Evolutionary conservation across 2,888 invertebrate genomes (phyloP).

Genomic region (Brachynemurus nebulosus): DNA sequence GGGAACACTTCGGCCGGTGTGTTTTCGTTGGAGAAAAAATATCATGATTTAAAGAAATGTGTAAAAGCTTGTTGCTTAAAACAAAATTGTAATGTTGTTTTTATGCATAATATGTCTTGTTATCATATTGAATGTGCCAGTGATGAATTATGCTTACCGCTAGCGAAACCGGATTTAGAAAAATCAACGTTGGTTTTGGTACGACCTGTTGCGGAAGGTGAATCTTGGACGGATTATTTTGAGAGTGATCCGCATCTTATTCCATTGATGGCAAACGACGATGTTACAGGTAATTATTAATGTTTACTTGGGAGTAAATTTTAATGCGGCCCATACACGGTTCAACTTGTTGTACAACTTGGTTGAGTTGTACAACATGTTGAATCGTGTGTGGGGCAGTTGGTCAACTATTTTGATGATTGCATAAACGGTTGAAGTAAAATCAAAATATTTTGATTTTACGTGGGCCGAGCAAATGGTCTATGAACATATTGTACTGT

Average conservation of each 20-base stretch:
- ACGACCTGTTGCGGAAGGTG: constrained; percentile 48
- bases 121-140: constrained; percentile 61
- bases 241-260: neutral
- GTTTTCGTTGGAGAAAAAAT: constrained; percentile 40
- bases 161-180: constrained; percentile 41
- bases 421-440: too few species aligned
- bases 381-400: too few species aligned
- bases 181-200: constrained; percentile 51
- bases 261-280: too few species aligned
- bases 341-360: too few species aligned
- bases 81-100: constrained; percentile 60
- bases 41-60: constrained; percentile 45
- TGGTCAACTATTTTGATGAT: too few species aligned
- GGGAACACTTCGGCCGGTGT: constrained; percentile 30
- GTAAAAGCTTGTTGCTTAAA: constrained; percentile 51
- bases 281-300: too few species aligned
- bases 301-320: too few species aligned
- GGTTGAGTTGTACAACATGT: too few species aligned
- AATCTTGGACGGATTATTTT: constrained; percentile 32
- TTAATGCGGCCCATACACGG: too few species aligned
- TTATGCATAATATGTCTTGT: constrained; percentile 61
- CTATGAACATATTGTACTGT: too few species aligned
- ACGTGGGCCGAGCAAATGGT: too few species aligned
- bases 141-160: constrained; percentile 57
- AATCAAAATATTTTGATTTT: too few species aligned